A percentile compares a stretch with the other conserved stretches of the same genome.
Evolutionary conservation across 2,797 vertebrate species (phyloP).

Genomic region (Mormyrops boulengeri): DNA sequence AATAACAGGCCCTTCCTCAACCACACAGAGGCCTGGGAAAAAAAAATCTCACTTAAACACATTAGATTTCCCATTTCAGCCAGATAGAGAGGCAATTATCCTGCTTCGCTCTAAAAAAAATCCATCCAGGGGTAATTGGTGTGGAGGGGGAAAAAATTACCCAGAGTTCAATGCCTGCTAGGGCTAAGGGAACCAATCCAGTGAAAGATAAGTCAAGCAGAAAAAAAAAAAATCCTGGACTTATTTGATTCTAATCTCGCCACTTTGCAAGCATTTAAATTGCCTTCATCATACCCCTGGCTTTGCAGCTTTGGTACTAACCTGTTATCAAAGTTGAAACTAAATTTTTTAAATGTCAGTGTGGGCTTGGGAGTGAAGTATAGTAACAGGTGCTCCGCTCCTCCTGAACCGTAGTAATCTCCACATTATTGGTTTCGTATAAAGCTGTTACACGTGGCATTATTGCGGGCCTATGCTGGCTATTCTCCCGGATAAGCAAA

Average conservation of each 20-base stretch:
- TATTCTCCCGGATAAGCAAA: constrained; percentile 53
- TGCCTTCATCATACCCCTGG: constrained; percentile 86
- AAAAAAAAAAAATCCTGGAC: constrained; percentile 72
- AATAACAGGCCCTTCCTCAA: constrained; percentile 12
- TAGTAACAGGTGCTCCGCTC: constrained; percentile 82
- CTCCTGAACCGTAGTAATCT: constrained; percentile 76
- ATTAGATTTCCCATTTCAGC: constrained; percentile 87
- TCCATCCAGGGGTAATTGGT: constrained; percentile 89
- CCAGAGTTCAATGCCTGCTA: constrained; percentile 75
- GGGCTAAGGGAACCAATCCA: constrained; percentile 84
- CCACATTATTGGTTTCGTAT: constrained; percentile 79
- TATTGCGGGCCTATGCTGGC: constrained; percentile 65
- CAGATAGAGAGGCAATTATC: constrained; percentile 95
- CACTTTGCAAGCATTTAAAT: constrained; percentile 97
- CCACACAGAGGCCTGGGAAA: constrained; percentile 46
- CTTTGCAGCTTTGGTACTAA: constrained; percentile 76
- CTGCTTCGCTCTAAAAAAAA: constrained; percentile 78
- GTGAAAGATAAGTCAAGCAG: constrained; percentile 85
- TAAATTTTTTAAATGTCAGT: constrained; percentile 92
- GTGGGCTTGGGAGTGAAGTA: constrained; percentile 78
- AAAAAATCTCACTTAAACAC: constrained; percentile 80
- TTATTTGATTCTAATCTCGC: constrained; percentile 95
- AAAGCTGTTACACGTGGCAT: constrained; percentile 74
- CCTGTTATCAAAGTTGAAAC: constrained; percentile 94
- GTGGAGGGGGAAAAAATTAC: constrained; percentile 72